phyloP scores from a whole-genome alignment of 1,140 invertebrate species.

The Episyrphus balteatus region DNA sequence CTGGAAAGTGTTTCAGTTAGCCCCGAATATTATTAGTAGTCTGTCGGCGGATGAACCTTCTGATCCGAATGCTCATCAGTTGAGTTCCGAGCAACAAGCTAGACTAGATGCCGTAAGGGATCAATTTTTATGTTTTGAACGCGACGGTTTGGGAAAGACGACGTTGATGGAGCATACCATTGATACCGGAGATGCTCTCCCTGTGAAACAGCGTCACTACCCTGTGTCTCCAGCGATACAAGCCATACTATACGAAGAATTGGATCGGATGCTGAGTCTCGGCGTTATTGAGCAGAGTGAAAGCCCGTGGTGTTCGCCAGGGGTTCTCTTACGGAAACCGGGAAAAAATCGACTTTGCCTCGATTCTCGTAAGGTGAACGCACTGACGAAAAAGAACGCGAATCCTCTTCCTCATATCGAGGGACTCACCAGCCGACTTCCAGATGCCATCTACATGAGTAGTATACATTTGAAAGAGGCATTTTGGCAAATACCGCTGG shows the following conservation, averaged over 20 bases:
- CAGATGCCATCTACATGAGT: slow-evolving; percentile 5
- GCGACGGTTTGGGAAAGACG: slow-evolving; percentile 3
- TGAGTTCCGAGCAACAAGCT: no score
- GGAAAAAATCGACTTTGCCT: slow-evolving; percentile 16
- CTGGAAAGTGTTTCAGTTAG: no score
- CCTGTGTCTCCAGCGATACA: slow-evolving; percentile 9
- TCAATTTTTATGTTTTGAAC: no score
- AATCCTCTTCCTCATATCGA: slow-evolving; percentile 12
- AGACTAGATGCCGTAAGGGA: no score
- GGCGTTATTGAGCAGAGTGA: slow-evolving; percentile 7
- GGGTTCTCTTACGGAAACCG: slow-evolving; percentile 14
- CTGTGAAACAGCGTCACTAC: slow-evolving; percentile 20
- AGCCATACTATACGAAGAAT: background rate
- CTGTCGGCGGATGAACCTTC: no score
- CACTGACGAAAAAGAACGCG: background rate
- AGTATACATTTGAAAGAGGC: slow-evolving; percentile 24
- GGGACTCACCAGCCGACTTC: slow-evolving; percentile 7
- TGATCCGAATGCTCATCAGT: no score
- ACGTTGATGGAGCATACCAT: slow-evolving; percentile 18
- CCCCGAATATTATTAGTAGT: no score
- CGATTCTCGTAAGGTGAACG: slow-evolving; percentile 18
- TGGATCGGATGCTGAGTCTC: slow-evolving; percentile 3
- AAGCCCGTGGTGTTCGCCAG: background rate
- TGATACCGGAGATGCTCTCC: slow-evolving; percentile 12
- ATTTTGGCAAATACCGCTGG: slow-evolving; percentile 29